Evolutionary conservation across 2,113 vertebrate genomes (phyloP), one percentile per base, ranked within the genome.

Genomic region (Cervus canadensis): DNA sequence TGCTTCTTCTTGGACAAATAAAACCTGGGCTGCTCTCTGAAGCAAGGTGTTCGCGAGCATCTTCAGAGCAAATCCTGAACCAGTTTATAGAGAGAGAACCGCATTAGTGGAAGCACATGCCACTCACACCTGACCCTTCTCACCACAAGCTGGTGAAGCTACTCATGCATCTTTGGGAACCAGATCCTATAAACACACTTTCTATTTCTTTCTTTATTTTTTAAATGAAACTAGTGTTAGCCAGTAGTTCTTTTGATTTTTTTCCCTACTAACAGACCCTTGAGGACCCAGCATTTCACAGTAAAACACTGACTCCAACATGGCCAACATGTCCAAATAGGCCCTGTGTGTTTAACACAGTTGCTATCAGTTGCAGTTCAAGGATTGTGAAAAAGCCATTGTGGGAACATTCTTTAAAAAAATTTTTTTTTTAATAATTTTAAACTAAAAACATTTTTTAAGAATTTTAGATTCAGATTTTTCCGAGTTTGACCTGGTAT

Each of bases 91-190:
- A 87, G 28, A 79, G 86, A 71, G 2, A n/a, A 2, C 15, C 0
- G 0, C 25, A 9, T 11, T 43, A 26, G 5, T 0, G 2, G 50
- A 76, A 17, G 10, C 10, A 3, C 0, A 1, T 0, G 28, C 13
- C 57, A 12, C 10, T 4, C 21, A 21, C 3, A 5, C 23, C 12
- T 1, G 13, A 8, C 12, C 6, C 17, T 12, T 48, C 57, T 33
- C 2, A 16, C 16, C 30, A 3, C n/a, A 17, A 79, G 50, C 25
- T 45, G 26, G 10, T 7, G 14, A 83, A 67, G n/a, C 19, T 11
- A 40, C 26, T 12, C 5, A 0, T 1, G 21, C 6, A 4, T 30
- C 25, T 43, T 64, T 7, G 45, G 71, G 19, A 74, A 19, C 7
- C 10, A 45, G 25, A 25, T 3, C 33, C 11, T n/a, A 9, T 16